Base-by-base conservation (phyloP, 2,888 invertebrate species). In the Lepidonotus clava region DNA sequence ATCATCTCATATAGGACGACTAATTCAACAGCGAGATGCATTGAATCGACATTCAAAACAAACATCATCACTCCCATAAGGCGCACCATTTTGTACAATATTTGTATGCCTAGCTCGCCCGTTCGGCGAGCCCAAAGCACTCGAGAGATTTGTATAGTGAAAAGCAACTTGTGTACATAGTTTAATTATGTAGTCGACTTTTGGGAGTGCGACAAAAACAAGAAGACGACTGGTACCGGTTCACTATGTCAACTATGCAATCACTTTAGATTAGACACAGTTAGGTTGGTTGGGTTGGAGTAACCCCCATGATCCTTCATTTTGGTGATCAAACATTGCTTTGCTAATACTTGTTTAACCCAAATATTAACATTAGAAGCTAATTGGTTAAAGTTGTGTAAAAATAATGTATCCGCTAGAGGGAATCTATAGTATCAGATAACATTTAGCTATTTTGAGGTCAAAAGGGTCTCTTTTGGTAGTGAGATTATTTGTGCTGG, bases 161-260 rank as follows among this genome's bases (percentile, higher is more conserved):
- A 46, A 46, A 18, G 18, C 8, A 46, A 8, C 46, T 11, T 18
- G 18, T 46, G 46, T 46, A 46, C 46, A 46, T 46, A 46, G 46
- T 18, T 46, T 11, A 8, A 46, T 46, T 11, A 8, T 11, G 18
- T 11, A 46, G 18, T 46, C 28, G n/a, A n/a, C n/a, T n/a, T n/a
- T n/a, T n/a, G n/a, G n/a, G n/a, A n/a, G n/a, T n/a, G n/a, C n/a
- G n/a, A n/a, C n/a, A n/a, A n/a, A n/a, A n/a, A n/a, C n/a, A n/a
- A n/a, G n/a, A n/a, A n/a, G n/a, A n/a, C n/a, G n/a, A n/a, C n/a
- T n/a, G n/a, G n/a, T n/a, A n/a, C n/a, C n/a, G 34, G 38, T 32
- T 24, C 8, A 71, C 36, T 71, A 38, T n/a, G 38, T 71, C 2
- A 71, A 71, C 71, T 71, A 71, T 71, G 71, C 71, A 71, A 71